Percentiles rank a stretch among this genome's conserved stretches.
Conservation (phyloP, 2,113 vertebrate genomes). For the Crotalus tigris region DNA sequence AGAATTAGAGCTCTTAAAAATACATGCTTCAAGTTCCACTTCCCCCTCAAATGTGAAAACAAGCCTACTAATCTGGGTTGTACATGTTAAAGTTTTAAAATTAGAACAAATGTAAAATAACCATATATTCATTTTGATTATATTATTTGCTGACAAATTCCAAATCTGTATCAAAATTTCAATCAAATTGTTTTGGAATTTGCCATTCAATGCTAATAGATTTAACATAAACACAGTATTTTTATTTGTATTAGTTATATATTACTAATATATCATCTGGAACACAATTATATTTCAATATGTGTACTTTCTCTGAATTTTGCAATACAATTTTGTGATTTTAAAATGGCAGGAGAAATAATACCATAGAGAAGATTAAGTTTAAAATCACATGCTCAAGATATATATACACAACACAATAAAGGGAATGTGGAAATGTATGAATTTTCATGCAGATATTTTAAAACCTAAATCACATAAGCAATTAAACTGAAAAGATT, state of each 20-base stretch:
- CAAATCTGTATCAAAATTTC: not conserved
- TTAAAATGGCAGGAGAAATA: no score
- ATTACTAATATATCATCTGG: no score
- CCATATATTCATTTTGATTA: not conserved
- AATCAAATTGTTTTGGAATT: not conserved
- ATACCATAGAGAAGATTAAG: no score
- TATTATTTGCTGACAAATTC: not conserved
- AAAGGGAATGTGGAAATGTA: not conserved
- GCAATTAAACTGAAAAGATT: not conserved
- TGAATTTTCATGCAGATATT: not conserved
- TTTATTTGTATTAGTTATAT: not conserved
- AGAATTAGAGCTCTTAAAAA: not conserved
- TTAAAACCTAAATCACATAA: not conserved
- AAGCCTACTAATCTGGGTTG: not conserved
- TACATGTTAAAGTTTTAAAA: not conserved
- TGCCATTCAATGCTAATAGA: not conserved
- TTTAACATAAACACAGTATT: not conserved
- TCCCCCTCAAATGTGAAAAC: not conserved
- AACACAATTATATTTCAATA: no score
- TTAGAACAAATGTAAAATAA: not conserved
- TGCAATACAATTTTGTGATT: no score
- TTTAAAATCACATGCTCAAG: no score
- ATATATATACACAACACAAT: not conserved
- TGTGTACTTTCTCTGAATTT: no score
- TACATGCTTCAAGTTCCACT: not conserved